These are phyloP conservation scores for Ceriagrion tenellum DNA, from an alignment of 2,888 invertebrate species.

Conservation along the genomic window DNA sequence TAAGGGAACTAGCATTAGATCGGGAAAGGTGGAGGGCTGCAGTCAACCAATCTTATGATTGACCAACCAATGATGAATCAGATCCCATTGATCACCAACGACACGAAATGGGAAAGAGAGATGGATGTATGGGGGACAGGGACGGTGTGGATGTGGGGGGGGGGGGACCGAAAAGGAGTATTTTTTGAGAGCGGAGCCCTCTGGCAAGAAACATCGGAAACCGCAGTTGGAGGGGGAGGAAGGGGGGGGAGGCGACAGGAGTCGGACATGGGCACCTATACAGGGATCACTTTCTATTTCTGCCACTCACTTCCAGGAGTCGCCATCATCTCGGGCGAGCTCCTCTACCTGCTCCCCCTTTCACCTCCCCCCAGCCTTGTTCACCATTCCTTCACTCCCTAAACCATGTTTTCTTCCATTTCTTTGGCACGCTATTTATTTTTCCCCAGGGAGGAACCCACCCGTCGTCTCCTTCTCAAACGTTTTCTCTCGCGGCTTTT, in stretches of 20 bases:
- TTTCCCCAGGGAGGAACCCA: not conserved
- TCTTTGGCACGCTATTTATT: not conserved
- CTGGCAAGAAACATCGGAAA: not conserved
- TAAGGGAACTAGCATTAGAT: too few species aligned
- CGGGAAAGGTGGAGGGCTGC: too few species aligned
- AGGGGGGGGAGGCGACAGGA: too few species aligned
- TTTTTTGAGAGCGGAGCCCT: too few species aligned
- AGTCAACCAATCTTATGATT: too few species aligned
- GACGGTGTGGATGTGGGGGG: not conserved
- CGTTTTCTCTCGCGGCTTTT: not conserved
- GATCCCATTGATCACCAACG: too few species aligned
- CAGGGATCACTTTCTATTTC: constrained; percentile 52
- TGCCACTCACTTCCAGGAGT: constrained; percentile 7
- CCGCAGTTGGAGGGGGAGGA: not conserved
- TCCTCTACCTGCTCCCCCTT: not conserved
- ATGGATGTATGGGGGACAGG: not conserved
- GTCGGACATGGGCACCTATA: constrained; percentile 1
- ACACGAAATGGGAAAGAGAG: not conserved
- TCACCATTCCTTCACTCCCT: not conserved
- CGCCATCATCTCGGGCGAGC: not conserved
- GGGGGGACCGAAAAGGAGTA: not conserved
- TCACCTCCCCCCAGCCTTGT: not conserved
- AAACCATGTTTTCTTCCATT: not conserved
- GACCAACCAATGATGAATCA: too few species aligned
- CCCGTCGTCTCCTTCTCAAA: not conserved